Conservation (phyloP, 2,888 invertebrate species). For the Troides oblongomaculatus region DNA sequence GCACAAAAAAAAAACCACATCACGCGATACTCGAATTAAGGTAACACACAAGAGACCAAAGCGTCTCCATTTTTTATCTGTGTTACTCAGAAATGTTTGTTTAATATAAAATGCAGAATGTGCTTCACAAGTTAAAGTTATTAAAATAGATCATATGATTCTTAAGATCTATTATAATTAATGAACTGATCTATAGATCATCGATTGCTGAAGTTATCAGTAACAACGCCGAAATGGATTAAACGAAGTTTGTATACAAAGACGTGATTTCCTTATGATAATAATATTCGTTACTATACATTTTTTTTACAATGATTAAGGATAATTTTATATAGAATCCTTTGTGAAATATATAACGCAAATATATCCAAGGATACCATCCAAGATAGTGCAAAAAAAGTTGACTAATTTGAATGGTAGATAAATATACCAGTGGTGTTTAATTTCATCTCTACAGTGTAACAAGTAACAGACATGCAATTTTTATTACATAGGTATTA, state of each 20-base stretch:
- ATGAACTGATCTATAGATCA: too few species aligned
- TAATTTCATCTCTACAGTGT: conserved; percentile 7
- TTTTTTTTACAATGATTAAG: not conserved
- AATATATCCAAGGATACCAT: not conserved
- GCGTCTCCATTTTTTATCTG: conserved; percentile 23
- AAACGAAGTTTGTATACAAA: too few species aligned
- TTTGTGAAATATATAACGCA: not conserved
- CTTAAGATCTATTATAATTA: not conserved
- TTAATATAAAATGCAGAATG: not conserved
- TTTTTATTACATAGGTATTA: too few species aligned
- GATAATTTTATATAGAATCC: not conserved
- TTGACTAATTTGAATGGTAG: conserved; percentile 44
- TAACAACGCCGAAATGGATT: too few species aligned
- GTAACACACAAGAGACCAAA: conserved; percentile 47
- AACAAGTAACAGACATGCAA: conserved; percentile 4
- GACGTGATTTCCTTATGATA: too few species aligned
- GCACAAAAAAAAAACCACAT: conserved; percentile 10
- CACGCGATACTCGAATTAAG: conserved; percentile 57
- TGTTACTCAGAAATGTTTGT: not conserved
- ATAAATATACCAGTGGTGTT: conserved; percentile 47
- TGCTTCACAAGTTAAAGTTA: not conserved
- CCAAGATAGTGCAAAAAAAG: not conserved
- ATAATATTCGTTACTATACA: too few species aligned
- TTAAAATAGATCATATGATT: not conserved
- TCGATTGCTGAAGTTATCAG: too few species aligned